phyloP scores from a whole-genome alignment of 2,797 vertebrate species.

The Catamblyrhynchus diadema region DNA sequence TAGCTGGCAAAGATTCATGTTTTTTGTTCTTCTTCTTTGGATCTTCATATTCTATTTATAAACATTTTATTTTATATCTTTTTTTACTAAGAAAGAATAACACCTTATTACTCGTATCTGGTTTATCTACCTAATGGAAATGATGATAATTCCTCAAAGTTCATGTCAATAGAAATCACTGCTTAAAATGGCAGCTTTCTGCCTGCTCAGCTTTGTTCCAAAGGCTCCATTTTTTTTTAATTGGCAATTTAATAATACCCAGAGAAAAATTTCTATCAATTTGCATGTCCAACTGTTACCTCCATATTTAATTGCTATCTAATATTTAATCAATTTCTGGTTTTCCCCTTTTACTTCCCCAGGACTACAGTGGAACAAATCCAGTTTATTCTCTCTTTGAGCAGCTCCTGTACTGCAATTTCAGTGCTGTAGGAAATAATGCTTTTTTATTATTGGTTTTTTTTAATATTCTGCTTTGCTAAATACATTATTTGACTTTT shows the following conservation, averaged over 20 bases:
- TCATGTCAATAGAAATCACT: background rate
- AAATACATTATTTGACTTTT: background rate
- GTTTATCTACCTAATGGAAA: background rate
- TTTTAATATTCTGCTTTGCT: background rate
- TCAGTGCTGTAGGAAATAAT: background rate
- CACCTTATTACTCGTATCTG: background rate
- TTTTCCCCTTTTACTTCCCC: background rate
- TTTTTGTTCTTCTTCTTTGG: background rate
- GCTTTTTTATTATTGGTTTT: fast-evolving
- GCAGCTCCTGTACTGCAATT: background rate
- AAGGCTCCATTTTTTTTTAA: background rate
- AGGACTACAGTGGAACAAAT: background rate
- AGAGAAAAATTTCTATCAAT: background rate
- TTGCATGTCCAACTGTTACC: background rate
- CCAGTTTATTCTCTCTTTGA: background rate
- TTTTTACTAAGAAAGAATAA: background rate
- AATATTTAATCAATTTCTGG: background rate
- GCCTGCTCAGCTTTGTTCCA: background rate
- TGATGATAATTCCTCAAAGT: background rate
- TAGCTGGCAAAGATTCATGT: fast-evolving
- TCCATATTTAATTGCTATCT: background rate
- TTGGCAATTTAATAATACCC: background rate
- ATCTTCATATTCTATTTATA: background rate
- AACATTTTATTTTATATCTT: background rate
- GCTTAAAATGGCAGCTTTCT: background rate